These are phyloP conservation scores for Acrocyrtus sp. DNA, from an alignment of 2,888 invertebrate species.

Conservation along the genomic window DNA sequence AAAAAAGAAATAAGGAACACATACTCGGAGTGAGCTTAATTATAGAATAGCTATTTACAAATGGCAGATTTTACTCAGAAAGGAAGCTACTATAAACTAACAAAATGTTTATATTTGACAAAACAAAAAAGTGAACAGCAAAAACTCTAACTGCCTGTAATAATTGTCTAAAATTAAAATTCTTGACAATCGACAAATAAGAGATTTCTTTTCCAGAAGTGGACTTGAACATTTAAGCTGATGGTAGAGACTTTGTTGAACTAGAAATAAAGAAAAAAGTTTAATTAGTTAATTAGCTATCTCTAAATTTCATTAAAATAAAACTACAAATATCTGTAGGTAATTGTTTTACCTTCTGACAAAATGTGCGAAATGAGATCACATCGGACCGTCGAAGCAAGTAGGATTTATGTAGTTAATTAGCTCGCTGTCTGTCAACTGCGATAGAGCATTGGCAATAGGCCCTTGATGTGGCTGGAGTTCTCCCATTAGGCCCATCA, in stretches of 20 bases:
- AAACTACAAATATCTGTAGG: neutral
- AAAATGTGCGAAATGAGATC: conserved; percentile 67
- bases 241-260: conserved; percentile 33
- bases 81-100: too few relatives aligned
- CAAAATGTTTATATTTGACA: too few relatives aligned
- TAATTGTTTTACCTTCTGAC: conserved; percentile 54
- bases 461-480: conserved; percentile 53
- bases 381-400: conserved; percentile 76
- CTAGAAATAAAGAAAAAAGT: too few relatives aligned
- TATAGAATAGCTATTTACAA: too few relatives aligned
- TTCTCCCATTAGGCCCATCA: conserved; percentile 43
- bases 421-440: conserved; percentile 88
- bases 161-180: too few relatives aligned
- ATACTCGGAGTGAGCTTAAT: too few relatives aligned
- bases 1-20: too few relatives aligned
- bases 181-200: conserved; percentile 19
- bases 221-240: conserved; percentile 48
- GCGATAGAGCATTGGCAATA: conserved; percentile 70
- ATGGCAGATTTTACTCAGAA: too few relatives aligned
- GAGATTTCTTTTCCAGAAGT: conserved; percentile 30
- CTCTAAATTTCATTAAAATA: neutral
- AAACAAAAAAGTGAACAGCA: neutral
- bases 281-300: too few relatives aligned
- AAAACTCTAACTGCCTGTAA: too few relatives aligned
- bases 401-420: conserved; percentile 89